Evolutionary conservation across 2,888 invertebrate genomes (phyloP).

Genomic region (Xanthia icteritia): DNA sequence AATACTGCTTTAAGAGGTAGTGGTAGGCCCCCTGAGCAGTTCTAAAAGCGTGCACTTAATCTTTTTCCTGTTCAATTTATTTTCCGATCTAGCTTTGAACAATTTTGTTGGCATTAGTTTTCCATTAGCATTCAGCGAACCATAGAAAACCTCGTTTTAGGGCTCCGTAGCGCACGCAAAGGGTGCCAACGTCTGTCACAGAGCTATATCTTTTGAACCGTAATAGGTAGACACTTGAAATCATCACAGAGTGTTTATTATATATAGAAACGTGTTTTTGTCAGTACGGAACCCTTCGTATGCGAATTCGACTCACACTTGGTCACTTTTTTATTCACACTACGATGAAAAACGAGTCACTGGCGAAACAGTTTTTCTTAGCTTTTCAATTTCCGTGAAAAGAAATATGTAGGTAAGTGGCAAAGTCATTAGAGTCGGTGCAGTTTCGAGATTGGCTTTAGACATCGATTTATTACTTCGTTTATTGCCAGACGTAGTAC

Average conservation of each 20-base stretch:
- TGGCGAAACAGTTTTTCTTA: constrained; percentile 42
- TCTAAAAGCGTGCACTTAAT: constrained; percentile 18
- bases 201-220: neutral
- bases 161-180: neutral
- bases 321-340: constrained; percentile 4
- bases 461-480: neutral
- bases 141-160: constrained; percentile 27
- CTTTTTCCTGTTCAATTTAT: constrained; percentile 19
- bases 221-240: neutral
- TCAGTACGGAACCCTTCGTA: neutral
- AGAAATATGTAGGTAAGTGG: constrained; percentile 3
- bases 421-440: constrained; percentile 26
- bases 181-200: neutral
- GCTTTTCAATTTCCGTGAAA: constrained; percentile 60
- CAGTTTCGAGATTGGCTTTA: constrained; percentile 10
- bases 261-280: too few relatives aligned
- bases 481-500: neutral
- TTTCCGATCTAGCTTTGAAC: constrained; percentile 17
- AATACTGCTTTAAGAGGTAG: too few relatives aligned
- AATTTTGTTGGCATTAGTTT: constrained; percentile 33
- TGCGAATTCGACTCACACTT: neutral
- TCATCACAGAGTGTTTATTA: too few relatives aligned
- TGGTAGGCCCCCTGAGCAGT: neutral
- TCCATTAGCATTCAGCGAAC: constrained; percentile 40
- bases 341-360: constrained; percentile 26